Percentiles rank a stretch among this genome's conserved stretches.
These are phyloP conservation scores for Planiliza haematocheilus DNA, from an alignment of 2,113 vertebrate species.

Conservation along the genomic window DNA sequence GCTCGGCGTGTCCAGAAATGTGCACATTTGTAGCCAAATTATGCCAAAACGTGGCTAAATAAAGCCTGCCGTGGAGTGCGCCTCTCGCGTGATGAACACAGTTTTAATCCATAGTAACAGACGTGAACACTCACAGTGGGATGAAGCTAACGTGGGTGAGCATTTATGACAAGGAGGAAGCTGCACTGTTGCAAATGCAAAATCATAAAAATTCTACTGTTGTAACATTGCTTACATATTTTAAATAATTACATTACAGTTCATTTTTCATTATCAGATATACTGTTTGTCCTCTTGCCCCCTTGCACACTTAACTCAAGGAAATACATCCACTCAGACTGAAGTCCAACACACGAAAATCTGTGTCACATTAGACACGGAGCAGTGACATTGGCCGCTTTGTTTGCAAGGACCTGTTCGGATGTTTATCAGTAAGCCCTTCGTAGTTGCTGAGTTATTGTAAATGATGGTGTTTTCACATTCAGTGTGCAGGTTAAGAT, in stretches of 20 bases:
- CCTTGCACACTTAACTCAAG: neutral
- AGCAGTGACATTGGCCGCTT: neutral
- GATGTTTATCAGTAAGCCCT: conserved; percentile 8
- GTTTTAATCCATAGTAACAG: neutral
- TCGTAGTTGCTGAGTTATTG: conserved; percentile 2
- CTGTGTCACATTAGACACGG: conserved; percentile 9
- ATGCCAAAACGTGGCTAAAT: neutral
- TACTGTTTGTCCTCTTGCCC: neutral
- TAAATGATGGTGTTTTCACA: conserved; percentile 19
- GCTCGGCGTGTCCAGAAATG: too few relatives aligned
- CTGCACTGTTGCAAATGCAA: neutral
- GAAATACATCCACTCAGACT: neutral
- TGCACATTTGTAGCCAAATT: too few relatives aligned
- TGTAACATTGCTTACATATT: neutral
- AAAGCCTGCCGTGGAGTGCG: too few relatives aligned
- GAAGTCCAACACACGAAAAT: conserved; percentile 6
- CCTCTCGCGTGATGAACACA: neutral
- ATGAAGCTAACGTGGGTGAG: neutral
- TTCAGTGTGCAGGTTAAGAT: conserved; percentile 47
- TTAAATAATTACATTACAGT: neutral
- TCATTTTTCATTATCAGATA: neutral
- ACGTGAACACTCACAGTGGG: neutral
- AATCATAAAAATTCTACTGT: neutral
- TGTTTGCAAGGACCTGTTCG: conserved; percentile 1
- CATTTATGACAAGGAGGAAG: neutral